These are phyloP conservation scores for Caerostris darwini DNA, from an alignment of 1,140 invertebrate genomes.

Conservation along the genomic window DNA sequence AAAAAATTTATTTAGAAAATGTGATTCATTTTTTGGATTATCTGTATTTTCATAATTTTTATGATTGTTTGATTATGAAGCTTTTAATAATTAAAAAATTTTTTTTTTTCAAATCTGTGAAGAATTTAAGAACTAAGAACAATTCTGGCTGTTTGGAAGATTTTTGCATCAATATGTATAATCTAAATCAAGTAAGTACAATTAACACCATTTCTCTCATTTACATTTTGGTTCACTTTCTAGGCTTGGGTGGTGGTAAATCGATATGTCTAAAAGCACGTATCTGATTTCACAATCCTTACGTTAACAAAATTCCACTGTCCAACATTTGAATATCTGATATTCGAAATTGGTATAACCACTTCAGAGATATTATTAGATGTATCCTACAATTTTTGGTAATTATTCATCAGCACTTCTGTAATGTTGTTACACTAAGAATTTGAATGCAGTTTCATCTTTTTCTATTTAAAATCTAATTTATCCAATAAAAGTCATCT, in stretches of 20 bases:
- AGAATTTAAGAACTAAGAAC: not conserved
- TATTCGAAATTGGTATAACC: not conserved
- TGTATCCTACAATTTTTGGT: too few relatives aligned
- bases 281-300: not conserved
- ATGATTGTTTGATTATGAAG: not conserved
- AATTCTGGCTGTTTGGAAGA: not conserved
- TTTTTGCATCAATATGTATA: not conserved
- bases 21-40: not conserved
- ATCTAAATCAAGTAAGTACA: not conserved
- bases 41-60: not conserved
- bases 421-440: too few relatives aligned
- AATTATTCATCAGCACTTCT: too few relatives aligned
- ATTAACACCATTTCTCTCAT: not conserved
- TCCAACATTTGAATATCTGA: too few relatives aligned
- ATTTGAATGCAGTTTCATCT: too few relatives aligned
- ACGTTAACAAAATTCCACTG: not conserved
- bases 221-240: not conserved
- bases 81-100: not conserved
- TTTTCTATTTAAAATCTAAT: too few relatives aligned
- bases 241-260: not conserved
- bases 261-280: too few relatives aligned
- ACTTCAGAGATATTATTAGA: not conserved
- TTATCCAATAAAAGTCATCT: too few relatives aligned
- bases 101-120: not conserved
- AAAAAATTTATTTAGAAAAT: not conserved